These are phyloP conservation scores for Andricus curvator DNA, from an alignment of 2,888 invertebrate species.

Conservation along the genomic window DNA sequence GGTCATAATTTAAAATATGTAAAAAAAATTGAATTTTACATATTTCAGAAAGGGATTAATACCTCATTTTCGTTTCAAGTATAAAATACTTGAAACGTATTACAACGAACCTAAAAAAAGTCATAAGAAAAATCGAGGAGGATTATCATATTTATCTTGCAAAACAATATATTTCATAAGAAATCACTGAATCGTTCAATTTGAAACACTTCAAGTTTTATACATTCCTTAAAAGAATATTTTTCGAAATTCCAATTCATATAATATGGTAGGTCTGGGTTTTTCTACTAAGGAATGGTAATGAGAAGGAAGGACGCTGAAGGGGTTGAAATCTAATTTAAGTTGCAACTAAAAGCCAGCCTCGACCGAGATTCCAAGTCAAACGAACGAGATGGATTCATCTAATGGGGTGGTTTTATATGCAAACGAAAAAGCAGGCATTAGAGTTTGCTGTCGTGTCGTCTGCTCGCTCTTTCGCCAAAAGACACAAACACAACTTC, in stretches of 20 bases:
- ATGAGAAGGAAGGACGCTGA: conserved; percentile 2
- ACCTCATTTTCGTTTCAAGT: too few species aligned
- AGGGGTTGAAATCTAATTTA: conserved; percentile 40
- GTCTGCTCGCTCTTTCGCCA: conserved; percentile 44
- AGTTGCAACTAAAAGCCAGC: conserved; percentile 25
- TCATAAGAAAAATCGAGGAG: too few species aligned
- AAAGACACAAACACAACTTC: conserved; percentile 1
- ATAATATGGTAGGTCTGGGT: background rate
- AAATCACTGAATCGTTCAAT: too few species aligned
- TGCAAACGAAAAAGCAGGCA: conserved; percentile 35
- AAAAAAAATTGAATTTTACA: too few species aligned
- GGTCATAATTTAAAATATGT: too few species aligned
- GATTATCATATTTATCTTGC: too few species aligned
- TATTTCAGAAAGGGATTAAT: too few species aligned
- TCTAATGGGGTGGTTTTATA: conserved; percentile 50
- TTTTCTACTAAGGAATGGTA: background rate
- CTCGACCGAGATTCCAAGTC: conserved; percentile 4
- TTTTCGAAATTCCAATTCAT: background rate
- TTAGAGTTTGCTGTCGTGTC: background rate
- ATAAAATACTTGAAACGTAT: too few species aligned
- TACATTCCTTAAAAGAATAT: background rate
- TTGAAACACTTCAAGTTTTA: too few species aligned
- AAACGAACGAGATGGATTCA: conserved; percentile 51
- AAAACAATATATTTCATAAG: too few species aligned
- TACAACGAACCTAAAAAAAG: too few species aligned